Percentiles rank a stretch among this genome's conserved stretches.
Conservation (phyloP, 2,888 invertebrate genomes). For the Adelognathus sp. region DNA sequence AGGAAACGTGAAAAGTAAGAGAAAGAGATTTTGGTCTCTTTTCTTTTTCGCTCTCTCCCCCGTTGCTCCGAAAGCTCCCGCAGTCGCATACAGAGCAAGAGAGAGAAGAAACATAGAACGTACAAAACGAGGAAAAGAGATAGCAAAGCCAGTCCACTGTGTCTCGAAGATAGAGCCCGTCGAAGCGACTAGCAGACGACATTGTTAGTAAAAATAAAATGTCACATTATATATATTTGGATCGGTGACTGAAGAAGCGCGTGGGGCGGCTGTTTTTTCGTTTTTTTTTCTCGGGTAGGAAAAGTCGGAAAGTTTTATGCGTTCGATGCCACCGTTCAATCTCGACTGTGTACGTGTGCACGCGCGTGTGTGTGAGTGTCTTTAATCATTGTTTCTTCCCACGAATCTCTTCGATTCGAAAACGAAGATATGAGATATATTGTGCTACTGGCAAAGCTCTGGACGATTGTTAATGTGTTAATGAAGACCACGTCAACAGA, state of each 20-base stretch:
- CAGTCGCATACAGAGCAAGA: conserved; percentile 8
- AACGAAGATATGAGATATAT: too few species aligned
- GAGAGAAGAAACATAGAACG: not conserved
- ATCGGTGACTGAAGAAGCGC: conserved; percentile 60
- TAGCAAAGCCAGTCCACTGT: conserved; percentile 20
- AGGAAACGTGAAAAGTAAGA: conserved; percentile 40
- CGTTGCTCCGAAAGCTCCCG: conserved; percentile 39
- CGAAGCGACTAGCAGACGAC: conserved; percentile 72
- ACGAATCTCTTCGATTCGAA: not conserved
- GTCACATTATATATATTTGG: conserved; percentile 76
- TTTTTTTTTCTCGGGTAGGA: conserved; percentile 27
- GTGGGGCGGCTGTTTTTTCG: conserved; percentile 51
- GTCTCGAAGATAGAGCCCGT: conserved; percentile 32
- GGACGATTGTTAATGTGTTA: not conserved
- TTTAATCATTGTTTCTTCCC: not conserved
- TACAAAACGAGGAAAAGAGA: conserved; percentile 31
- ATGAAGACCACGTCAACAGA: too few species aligned
- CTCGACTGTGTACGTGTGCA: not conserved
- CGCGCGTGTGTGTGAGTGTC: conserved; percentile 3
- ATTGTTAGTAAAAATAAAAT: conserved; percentile 77
- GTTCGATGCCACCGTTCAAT: conserved; percentile 13
- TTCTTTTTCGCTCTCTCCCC: not conserved
- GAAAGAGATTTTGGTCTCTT: conserved; percentile 11
- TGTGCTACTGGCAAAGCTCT: too few species aligned
- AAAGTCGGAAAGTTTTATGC: conserved; percentile 43